A percentile compares a stretch with the other conserved stretches of the same genome.
Evolutionary conservation across 2,113 vertebrate genomes (phyloP).

Genomic region (Corydoras maculifer): DNA sequence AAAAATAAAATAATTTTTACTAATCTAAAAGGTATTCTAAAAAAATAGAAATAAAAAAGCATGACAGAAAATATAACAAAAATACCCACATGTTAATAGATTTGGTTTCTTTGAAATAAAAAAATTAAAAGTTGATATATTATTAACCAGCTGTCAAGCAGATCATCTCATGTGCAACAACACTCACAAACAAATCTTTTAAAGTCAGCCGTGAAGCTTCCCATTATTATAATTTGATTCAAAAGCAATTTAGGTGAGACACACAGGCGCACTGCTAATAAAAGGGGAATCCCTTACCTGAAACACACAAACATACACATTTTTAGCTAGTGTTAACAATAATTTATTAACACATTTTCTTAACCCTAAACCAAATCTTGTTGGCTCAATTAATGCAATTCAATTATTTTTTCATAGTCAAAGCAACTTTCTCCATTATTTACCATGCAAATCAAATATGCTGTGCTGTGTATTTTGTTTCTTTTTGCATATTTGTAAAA

Average conservation of each 20-base stretch:
- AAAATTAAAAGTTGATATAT: too few species aligned
- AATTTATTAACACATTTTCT: too few species aligned
- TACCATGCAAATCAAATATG: too few species aligned
- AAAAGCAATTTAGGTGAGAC: conserved; percentile 23
- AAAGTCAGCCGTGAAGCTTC: conserved; percentile 20
- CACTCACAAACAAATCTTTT: background rate
- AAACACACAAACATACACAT: conserved; percentile 5
- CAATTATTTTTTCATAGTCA: background rate
- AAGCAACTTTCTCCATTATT: too few species aligned
- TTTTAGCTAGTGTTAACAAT: background rate
- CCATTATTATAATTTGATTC: conserved; percentile 41
- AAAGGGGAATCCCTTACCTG: conserved; percentile 12
- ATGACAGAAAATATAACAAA: too few species aligned
- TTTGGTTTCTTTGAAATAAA: too few species aligned
- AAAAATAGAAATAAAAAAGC: too few species aligned
- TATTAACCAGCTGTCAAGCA: too few species aligned
- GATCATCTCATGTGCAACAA: background rate
- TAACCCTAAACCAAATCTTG: too few species aligned
- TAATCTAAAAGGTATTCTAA: too few species aligned
- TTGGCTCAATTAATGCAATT: background rate
- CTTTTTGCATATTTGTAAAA: background rate
- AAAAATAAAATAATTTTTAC: too few species aligned
- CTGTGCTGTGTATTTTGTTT: background rate
- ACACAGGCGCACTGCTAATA: conserved; percentile 4
- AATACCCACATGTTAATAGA: too few species aligned